Evolutionary conservation across 2,888 invertebrate genomes (phyloP), one percentile per base, ranked within the genome.

Genomic region (Drosophila aldrichi): DNA sequence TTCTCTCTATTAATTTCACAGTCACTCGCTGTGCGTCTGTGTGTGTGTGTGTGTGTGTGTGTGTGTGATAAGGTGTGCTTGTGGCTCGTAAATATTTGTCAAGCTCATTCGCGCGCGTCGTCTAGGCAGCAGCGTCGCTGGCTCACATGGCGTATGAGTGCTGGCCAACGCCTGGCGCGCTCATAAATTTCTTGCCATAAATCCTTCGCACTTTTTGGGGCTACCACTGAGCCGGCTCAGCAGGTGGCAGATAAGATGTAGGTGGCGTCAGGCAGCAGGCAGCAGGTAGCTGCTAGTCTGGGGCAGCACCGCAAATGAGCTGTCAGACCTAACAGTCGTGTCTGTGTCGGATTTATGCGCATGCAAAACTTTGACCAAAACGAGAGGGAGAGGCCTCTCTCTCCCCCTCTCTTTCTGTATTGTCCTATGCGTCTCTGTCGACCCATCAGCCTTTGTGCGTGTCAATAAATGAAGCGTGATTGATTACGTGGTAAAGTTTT

Each of bases 391-490:
- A n/a, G n/a, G n/a, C n/a, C 38, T 16, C 38, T 2, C 16, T 38
- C 38, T 16, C 38, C 16, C 16, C 16, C 7, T 1, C 8, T 16
- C 16, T 16, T 7, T 16, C 36, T 6, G 16, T 36, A 25, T 44
- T 57, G 71, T 58, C 56, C 65, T 52, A 65, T 40, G 46, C 51
- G 36, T 14, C 29, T 29, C 65, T 75, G 16, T 2, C 29, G 67
- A 54, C 67, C 71, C 81, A 85, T 77, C 77, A 81, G 63, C 75
- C 87, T 81, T 83, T 83, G 79, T 82, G 80, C 71, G 75, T 82
- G 80, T 88, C 86, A 89, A 89, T 89, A 86, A 86, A 89, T 89
- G 88, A 85, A 85, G 86, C 88, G 86, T 86, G 86, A 86, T 86
- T 86, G 86, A 86, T 88, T 86, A 86, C 88, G 79, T 73, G 82